These are phyloP conservation scores for Thinocorus orbignyianus DNA, from an alignment of 2,113 vertebrate species.

Conservation along the genomic window DNA sequence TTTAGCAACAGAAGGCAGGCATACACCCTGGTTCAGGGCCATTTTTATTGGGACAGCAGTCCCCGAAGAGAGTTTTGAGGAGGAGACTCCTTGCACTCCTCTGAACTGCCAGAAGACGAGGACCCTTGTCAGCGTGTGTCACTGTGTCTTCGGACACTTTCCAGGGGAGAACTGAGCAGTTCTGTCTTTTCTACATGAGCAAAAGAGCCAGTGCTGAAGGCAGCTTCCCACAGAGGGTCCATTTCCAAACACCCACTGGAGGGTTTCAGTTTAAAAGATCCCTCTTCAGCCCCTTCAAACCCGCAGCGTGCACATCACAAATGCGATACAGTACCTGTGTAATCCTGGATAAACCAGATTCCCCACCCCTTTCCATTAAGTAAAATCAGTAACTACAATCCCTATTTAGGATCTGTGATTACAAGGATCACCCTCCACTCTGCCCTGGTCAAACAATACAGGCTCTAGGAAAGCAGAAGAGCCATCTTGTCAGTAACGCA, in stretches of 20 bases:
- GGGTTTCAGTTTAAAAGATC: neutral
- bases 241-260: neutral
- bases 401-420: conserved; percentile 51
- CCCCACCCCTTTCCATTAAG: conserved; percentile 14
- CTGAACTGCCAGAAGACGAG: neutral
- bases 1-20: neutral
- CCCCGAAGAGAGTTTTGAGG: neutral
- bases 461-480: conserved; percentile 47
- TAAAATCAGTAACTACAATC: conserved; percentile 50
- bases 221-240: neutral
- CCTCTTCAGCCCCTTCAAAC: neutral
- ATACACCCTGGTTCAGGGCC: neutral
- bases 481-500: conserved; percentile 72
- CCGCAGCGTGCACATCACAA: neutral
- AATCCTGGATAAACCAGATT: conserved; percentile 64
- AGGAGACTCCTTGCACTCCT: neutral
- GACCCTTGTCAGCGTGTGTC: neutral
- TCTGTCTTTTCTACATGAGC: neutral
- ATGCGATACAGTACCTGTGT: neutral
- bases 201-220: neutral
- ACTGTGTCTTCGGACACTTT: neutral
- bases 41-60: neutral
- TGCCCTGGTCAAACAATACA: conserved; percentile 46
- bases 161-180: neutral
- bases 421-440: neutral